Evolutionary conservation across 2,797 vertebrate species (phyloP).

Genomic region (Parauchenoglanis ngamensis): DNA sequence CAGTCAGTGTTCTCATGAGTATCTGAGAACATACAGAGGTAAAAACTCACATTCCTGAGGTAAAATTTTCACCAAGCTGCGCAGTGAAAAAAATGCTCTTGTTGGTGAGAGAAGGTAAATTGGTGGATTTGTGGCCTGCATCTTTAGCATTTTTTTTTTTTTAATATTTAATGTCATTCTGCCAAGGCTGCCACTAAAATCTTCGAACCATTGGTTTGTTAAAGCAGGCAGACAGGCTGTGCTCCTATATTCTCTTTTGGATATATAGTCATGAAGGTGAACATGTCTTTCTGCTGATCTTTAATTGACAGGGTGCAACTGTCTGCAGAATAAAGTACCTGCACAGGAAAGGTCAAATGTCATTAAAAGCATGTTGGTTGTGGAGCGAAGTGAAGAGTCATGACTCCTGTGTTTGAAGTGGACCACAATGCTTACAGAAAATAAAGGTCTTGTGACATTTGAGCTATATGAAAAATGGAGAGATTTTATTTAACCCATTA

Average conservation of each 20-base stretch:
- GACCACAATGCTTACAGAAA: slow-evolving; percentile 14
- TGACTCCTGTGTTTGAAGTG: slow-evolving; percentile 19
- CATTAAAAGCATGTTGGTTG: slow-evolving; percentile 48
- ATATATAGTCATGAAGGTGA: slow-evolving; percentile 13
- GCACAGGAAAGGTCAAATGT: slow-evolving; percentile 47
- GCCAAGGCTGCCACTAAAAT: neutral
- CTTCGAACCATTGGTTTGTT: neutral
- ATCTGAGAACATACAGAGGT: neutral
- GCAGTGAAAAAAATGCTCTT: neutral
- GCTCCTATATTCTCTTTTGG: neutral
- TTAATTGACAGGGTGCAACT: slow-evolving; percentile 44
- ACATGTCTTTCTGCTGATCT: slow-evolving; percentile 19
- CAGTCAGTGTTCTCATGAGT: neutral
- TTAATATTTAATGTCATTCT: neutral
- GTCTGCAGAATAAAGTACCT: slow-evolving; percentile 10
- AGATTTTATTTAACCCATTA: slow-evolving; percentile 23
- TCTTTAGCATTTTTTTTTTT: neutral
- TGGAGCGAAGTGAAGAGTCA: slow-evolving; percentile 26
- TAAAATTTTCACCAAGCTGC: neutral
- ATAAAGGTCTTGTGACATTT: slow-evolving; percentile 40
- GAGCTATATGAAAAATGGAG: slow-evolving; percentile 12
- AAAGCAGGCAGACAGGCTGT: neutral
- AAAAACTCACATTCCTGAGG: neutral
- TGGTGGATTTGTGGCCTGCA: neutral
- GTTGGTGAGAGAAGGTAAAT: neutral